Evolutionary conservation across 2,113 vertebrate genomes (phyloP).

Genomic region (Lepus americanus): DNA sequence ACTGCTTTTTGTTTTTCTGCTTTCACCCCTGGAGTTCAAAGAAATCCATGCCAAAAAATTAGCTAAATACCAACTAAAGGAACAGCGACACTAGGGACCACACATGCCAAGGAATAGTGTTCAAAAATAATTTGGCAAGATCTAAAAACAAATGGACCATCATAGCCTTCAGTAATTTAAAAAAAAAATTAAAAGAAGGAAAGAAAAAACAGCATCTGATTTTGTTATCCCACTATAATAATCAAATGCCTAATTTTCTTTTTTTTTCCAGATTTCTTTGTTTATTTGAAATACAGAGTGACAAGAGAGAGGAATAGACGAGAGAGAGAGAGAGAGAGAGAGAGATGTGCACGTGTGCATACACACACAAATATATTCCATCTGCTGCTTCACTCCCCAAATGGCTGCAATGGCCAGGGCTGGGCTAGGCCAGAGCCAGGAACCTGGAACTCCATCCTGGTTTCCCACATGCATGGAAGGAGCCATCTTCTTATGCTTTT

Average conservation of each 20-base stretch:
- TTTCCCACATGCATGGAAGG: no score
- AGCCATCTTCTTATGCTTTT: no score
- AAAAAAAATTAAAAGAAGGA: not conserved
- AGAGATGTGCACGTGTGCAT: no score
- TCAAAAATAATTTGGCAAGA: not conserved
- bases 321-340: no score
- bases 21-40: conserved; percentile 11
- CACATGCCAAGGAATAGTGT: not conserved
- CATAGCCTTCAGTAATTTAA: not conserved
- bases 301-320: no score
- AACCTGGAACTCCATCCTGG: no score
- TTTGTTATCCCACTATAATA: not conserved
- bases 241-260: not conserved
- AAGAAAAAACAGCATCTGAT: not conserved
- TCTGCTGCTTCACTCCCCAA: no score
- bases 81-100: not conserved
- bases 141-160: conserved; percentile 13
- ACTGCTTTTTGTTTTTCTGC: not conserved
- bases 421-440: no score
- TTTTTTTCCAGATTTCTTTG: no score
- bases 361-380: no score
- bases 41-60: conserved; percentile 23
- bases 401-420: no score
- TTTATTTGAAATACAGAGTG: no score
- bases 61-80: conserved; percentile 46